Conservation (phyloP, 1,140 invertebrate species). For the Neotoxoptera formosana region DNA sequence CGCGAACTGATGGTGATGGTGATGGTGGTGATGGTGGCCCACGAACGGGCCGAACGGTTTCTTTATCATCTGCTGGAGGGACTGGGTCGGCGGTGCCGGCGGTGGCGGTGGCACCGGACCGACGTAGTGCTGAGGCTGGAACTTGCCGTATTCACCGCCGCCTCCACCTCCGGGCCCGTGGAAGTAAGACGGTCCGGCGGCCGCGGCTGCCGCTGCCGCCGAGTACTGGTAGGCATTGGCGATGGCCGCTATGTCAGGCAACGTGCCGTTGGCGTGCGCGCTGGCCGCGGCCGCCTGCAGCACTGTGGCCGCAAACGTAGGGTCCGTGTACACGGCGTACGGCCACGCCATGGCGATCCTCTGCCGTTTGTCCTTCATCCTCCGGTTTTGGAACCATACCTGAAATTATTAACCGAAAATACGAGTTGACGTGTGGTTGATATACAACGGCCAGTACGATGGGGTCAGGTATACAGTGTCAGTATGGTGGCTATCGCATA, state of each 20-base stretch:
- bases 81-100: not conserved
- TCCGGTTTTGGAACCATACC: constrained; percentile 99
- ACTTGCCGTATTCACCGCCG: constrained; percentile 33
- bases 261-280: constrained; percentile 59
- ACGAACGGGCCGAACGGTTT: constrained; percentile 44
- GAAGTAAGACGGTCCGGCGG: constrained; percentile 40
- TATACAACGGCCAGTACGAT: no score
- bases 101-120: constrained; percentile 21
- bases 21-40: constrained; percentile 62
- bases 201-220: constrained; percentile 47
- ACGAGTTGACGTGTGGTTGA: not conserved
- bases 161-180: constrained; percentile 26
- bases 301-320: constrained; percentile 88
- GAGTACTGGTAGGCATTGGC: constrained; percentile 63
- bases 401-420: constrained; percentile 63
- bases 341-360: constrained; percentile 93
- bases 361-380: constrained; percentile 99
- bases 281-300: constrained; percentile 78
- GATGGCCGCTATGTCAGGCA: constrained; percentile 62
- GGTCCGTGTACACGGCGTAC: constrained; percentile 92
- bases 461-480: not conserved
- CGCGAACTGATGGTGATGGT: constrained; percentile 49
- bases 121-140: constrained; percentile 59
- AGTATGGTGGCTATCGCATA: not conserved
- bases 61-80: constrained; percentile 58